Conservation (phyloP, 2,113 vertebrate genomes). For the Pithys albifrons region DNA sequence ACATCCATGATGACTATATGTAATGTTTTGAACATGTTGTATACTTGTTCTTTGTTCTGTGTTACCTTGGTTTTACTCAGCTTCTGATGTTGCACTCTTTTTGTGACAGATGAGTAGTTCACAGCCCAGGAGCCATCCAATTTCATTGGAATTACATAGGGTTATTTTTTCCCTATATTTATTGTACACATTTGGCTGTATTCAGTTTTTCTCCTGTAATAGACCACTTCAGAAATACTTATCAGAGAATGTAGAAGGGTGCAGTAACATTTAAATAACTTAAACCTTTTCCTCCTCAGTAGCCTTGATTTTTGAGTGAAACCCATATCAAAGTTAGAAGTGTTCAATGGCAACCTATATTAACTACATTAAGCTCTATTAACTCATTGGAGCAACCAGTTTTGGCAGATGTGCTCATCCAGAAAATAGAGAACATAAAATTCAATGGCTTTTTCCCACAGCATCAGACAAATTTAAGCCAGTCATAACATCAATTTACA, state of each 20-base stretch:
- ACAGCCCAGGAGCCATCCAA: background rate
- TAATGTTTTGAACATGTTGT: background rate
- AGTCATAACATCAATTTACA: background rate
- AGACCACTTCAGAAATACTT: background rate
- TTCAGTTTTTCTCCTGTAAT: background rate
- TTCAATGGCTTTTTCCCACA: constrained; percentile 5
- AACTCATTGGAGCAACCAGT: background rate
- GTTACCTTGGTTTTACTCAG: background rate
- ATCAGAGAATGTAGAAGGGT: background rate
- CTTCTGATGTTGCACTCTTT: accelerated
- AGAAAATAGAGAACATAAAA: constrained; percentile 52
- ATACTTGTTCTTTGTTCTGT: background rate
- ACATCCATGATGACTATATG: background rate
- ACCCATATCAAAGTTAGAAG: background rate
- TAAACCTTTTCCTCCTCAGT: background rate
- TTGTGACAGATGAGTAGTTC: background rate
- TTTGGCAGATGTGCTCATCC: constrained; percentile 20
- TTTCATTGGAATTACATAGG: background rate
- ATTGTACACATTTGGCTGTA: background rate
- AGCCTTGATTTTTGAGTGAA: constrained; percentile 5
- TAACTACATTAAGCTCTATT: constrained; percentile 4
- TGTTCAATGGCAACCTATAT: background rate
- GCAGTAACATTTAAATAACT: background rate
- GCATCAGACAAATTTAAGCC: constrained; percentile 18
- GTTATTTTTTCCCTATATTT: background rate